These are phyloP conservation scores for Leptobrachium ailaonicum DNA, from an alignment of 2,113 vertebrate species.

Conservation along the genomic window DNA sequence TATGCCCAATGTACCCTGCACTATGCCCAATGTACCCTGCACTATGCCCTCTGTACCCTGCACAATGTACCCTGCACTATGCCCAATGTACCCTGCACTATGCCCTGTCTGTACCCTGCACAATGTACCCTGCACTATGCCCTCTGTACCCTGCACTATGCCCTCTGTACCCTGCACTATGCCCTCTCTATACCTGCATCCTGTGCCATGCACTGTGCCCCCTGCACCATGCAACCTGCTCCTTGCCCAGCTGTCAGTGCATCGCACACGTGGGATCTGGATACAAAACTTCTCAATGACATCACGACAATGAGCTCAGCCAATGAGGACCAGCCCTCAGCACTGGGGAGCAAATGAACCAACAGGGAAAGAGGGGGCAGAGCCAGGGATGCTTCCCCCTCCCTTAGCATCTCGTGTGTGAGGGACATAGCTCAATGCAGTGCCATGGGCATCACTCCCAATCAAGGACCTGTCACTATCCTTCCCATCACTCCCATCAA, in stretches of 20 bases:
- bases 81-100: background rate
- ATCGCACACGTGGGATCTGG: conserved; percentile 58
- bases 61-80: background rate
- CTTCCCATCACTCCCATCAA: too few relatives aligned
- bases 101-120: background rate
- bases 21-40: too few relatives aligned
- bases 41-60: too few relatives aligned
- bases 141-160: background rate
- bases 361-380: conserved; percentile 7
- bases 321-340: conserved; percentile 8
- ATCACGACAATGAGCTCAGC: conserved; percentile 35
- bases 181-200: too few relatives aligned
- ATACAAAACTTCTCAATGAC: conserved; percentile 65
- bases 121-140: too few relatives aligned
- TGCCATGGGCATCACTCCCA: too few relatives aligned
- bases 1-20: too few relatives aligned
- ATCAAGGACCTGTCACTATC: too few relatives aligned
- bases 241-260: conserved; percentile 7
- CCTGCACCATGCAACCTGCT: background rate
- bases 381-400: background rate
- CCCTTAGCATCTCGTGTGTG: background rate
- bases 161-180: conserved; percentile 2
- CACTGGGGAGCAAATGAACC: background rate
- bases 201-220: too few relatives aligned
- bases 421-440: too few relatives aligned